phyloP scores from a whole-genome alignment of 2,888 invertebrate species.

The Ennomos quercinarius region DNA sequence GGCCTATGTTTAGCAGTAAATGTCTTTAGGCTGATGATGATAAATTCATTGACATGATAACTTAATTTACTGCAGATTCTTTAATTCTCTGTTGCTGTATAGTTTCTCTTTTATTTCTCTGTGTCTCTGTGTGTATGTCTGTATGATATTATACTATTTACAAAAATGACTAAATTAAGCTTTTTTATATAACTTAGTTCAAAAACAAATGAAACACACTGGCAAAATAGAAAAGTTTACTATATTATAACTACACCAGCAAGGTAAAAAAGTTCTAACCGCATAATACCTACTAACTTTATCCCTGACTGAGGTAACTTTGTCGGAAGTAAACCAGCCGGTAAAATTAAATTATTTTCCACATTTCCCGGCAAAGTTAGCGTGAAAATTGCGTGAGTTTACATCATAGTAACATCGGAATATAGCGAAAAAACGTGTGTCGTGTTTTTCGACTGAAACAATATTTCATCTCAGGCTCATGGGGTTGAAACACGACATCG shows the following conservation, averaged over 20 bases:
- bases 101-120: too few species aligned
- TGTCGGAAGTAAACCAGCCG: conserved; percentile 35
- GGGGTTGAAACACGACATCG: conserved; percentile 57
- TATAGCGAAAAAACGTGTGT: conserved; percentile 54
- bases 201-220: too few species aligned
- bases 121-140: too few species aligned
- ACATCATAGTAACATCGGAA: conserved; percentile 47
- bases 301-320: conserved; percentile 22
- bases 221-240: conserved; percentile 3
- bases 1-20: too few species aligned
- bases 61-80: too few species aligned
- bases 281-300: conserved; percentile 9
- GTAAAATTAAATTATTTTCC: conserved; percentile 44
- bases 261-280: conserved; percentile 8
- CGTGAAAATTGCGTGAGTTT: conserved; percentile 57
- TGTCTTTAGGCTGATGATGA: too few species aligned
- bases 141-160: too few species aligned
- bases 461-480: conserved; percentile 71
- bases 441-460: conserved; percentile 63
- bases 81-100: too few species aligned
- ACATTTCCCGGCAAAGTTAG: conserved; percentile 41
- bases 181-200: too few species aligned
- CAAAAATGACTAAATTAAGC: too few species aligned
- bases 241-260: too few species aligned
- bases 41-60: too few species aligned